Evolutionary conservation across 2,888 invertebrate species (phyloP).

Genomic region (Cryptocephalus primarius): DNA sequence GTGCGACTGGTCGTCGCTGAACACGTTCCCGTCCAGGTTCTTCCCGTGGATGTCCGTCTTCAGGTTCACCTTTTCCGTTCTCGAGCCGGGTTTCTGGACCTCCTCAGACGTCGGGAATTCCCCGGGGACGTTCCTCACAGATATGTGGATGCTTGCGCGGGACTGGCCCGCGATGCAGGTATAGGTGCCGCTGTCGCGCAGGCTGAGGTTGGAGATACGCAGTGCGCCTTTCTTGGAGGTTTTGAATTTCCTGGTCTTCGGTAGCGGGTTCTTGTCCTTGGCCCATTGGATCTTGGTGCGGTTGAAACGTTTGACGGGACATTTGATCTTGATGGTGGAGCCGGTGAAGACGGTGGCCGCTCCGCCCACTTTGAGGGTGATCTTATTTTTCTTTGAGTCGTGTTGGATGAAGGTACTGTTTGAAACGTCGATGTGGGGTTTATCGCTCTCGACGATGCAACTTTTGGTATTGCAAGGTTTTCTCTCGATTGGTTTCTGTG

Average conservation of each 20-base stretch:
- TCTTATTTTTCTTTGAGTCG: constrained; percentile 68
- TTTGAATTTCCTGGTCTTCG: constrained; percentile 72
- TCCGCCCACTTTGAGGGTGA: constrained; percentile 81
- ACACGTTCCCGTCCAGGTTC: constrained; percentile 34
- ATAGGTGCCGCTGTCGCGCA: constrained; percentile 75
- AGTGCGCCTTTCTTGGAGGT: constrained; percentile 87
- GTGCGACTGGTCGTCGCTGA: constrained; percentile 53
- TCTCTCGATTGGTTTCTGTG: constrained; percentile 61
- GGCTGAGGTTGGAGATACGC: constrained; percentile 69
- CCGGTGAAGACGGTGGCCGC: constrained; percentile 84
- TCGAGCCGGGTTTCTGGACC: constrained; percentile 38
- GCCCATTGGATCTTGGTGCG: constrained; percentile 81
- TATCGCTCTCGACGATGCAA: constrained; percentile 60
- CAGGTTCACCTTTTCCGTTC: constrained; percentile 26
- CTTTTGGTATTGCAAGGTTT: constrained; percentile 79
- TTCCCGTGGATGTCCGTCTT: constrained; percentile 26
- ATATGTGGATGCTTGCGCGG: constrained; percentile 67
- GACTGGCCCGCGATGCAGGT: constrained; percentile 78
- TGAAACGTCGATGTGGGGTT: constrained; percentile 65
- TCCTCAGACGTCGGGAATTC: constrained; percentile 75
- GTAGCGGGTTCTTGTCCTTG: constrained; percentile 69
- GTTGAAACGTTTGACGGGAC: constrained; percentile 78
- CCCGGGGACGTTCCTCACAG: constrained; percentile 68
- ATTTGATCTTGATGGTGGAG: constrained; percentile 86
- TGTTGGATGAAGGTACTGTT: constrained; percentile 77